Evolutionary conservation across 2,113 vertebrate genomes (phyloP), one percentile per base, ranked within the genome.

Genomic region (Brachirus orientalis): DNA sequence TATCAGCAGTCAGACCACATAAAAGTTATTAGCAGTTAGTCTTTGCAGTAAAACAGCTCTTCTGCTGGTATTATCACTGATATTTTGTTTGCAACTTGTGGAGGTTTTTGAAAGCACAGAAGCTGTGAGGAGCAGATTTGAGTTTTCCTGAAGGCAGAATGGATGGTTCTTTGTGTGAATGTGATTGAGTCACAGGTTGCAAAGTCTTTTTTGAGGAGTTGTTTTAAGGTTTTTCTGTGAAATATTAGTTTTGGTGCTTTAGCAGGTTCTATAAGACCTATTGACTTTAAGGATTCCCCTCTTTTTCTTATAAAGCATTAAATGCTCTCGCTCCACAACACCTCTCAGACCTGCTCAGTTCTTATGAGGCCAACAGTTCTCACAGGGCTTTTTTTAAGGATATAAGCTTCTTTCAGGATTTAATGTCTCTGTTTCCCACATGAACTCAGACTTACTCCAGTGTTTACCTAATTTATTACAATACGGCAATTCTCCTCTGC

Each of bases 371-470:
- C 37, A 17, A 33, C 51, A 20, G 37, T 46, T 64, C 53, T 69
- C 59, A 54, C 48, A 60, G 64, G 45, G 44, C 10, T 50, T 59
- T n/a, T 44, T 59, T 41, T 6, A 36, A 54, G 53, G 69, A 59
- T 69, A 58, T 19, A 52, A 51, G 51, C 37, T n/a, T 45, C 8
- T 44, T 45, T 44, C 9, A 37, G 11, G 0, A 4, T 33, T 16
- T 40, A 33, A 46, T 44, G 45, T 19, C 52, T 18, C 22, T 51
- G 12, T 36, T n/a, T n/a, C n/a, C n/a, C n/a, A n/a, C n/a, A n/a
- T n/a, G n/a, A n/a, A n/a, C n/a, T n/a, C n/a, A n/a, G n/a, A n/a
- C n/a, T n/a, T n/a, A n/a, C n/a, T 12, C 13, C 61, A 45, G 16
- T 22, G 17, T 65, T 35, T 14, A 46, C 10, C 59, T 52, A 19